These are phyloP conservation scores for Strigamia maritima DNA, from an alignment of 2,888 invertebrate genomes.

Conservation along the genomic window DNA sequence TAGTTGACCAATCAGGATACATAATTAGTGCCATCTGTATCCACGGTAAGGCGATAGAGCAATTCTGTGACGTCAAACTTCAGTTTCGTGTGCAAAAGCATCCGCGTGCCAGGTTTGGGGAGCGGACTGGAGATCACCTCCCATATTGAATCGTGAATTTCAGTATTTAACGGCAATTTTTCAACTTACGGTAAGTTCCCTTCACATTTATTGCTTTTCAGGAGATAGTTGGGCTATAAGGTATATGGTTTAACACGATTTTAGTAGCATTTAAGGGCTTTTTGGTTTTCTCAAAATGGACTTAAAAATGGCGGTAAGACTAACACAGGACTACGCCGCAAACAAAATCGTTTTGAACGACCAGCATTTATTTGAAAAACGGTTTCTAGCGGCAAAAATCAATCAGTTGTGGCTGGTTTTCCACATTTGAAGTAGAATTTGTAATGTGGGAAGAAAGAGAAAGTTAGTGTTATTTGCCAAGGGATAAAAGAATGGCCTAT, in stretches of 20 bases:
- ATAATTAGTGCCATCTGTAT: background rate
- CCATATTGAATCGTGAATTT: slow-evolving; percentile 28
- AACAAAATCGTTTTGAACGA: background rate
- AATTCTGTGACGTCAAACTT: background rate
- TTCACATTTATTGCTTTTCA: background rate
- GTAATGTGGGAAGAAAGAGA: background rate
- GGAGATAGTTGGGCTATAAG: background rate
- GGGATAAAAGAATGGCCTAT: background rate
- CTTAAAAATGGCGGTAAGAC: slow-evolving; percentile 23
- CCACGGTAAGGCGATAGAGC: background rate
- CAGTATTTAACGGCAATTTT: slow-evolving; percentile 29
- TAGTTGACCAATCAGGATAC: background rate
- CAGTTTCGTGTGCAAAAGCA: slow-evolving; percentile 31
- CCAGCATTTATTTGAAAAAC: background rate
- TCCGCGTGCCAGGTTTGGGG: slow-evolving; percentile 21
- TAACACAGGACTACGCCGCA: slow-evolving; percentile 16
- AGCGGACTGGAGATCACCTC: slow-evolving; percentile 2
- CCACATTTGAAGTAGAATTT: background rate
- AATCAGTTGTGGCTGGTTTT: background rate
- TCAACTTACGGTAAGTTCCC: slow-evolving; percentile 7
- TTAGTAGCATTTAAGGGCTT: background rate
- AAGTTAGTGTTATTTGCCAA: background rate
- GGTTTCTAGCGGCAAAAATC: background rate
- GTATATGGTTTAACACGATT: background rate
- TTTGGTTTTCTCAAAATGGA: background rate